Evolutionary conservation across 2,113 vertebrate species (phyloP).

Genomic region (Lepus timidus): DNA sequence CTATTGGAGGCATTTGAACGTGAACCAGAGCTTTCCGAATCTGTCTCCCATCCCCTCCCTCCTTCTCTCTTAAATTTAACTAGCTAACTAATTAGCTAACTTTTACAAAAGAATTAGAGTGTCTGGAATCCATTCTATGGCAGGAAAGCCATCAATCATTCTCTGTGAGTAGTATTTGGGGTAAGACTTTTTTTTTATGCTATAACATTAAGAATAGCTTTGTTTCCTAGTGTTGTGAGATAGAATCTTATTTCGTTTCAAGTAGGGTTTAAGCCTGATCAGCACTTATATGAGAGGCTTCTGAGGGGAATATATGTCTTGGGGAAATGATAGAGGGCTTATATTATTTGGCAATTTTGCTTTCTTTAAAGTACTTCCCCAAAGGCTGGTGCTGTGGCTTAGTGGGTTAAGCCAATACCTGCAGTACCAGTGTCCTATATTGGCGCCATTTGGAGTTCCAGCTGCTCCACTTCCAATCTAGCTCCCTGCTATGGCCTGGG

Average conservation of each 20-base stretch:
- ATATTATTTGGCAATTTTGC: background rate
- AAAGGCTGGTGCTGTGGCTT: too few relatives aligned
- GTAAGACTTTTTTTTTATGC: background rate
- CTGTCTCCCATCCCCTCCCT: too few relatives aligned
- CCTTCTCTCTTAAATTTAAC: too few relatives aligned
- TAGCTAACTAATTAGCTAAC: too few relatives aligned
- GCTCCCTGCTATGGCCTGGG: too few relatives aligned
- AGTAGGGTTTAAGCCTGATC: background rate
- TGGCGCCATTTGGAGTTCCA: too few relatives aligned
- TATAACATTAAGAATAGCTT: background rate
- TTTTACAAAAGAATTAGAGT: background rate
- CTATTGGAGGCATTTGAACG: too few relatives aligned
- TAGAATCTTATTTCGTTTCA: slow-evolving; percentile 45
- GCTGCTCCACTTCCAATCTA: too few relatives aligned
- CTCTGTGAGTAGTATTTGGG: background rate
- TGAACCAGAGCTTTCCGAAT: too few relatives aligned
- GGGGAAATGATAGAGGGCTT: background rate
- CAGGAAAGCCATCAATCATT: background rate
- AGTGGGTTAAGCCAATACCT: too few relatives aligned
- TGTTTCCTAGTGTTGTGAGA: slow-evolving; percentile 33
- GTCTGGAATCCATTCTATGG: background rate
- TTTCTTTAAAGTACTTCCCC: slow-evolving; percentile 4
- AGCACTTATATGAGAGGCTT: background rate
- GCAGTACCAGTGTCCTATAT: too few relatives aligned
- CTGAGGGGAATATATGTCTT: background rate